These are phyloP conservation scores for Dugesia japonica DNA, from an alignment of 2,888 invertebrate genomes.

Conservation along the genomic window DNA sequence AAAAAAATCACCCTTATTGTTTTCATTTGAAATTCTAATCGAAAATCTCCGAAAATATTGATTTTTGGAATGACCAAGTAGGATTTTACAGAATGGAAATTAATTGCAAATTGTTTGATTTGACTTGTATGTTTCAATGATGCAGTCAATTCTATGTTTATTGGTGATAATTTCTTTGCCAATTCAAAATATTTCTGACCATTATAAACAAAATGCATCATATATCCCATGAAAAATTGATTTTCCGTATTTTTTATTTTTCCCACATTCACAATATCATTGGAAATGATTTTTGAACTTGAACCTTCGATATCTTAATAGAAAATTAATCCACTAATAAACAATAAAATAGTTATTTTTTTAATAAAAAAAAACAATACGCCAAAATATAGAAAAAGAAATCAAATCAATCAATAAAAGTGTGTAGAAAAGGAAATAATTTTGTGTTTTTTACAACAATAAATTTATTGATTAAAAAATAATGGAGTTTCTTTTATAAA, in stretches of 20 bases:
- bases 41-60: conserved; percentile 24
- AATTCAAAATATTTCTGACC: conserved; percentile 20
- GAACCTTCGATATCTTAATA: background rate
- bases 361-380: background rate
- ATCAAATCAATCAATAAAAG: no score
- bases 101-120: conserved; percentile 22
- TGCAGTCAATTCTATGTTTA: conserved; percentile 14
- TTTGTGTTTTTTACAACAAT: background rate
- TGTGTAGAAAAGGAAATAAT: background rate
- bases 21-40: conserved; percentile 21
- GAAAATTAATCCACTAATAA: background rate
- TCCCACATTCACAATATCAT: background rate
- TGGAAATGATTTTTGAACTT: background rate
- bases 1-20: background rate
- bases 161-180: conserved; percentile 17
- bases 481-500: background rate
- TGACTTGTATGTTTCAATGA: background rate
- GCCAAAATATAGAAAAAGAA: no score
- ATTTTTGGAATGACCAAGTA: conserved; percentile 21
- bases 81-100: background rate
- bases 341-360: background rate
- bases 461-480: background rate
- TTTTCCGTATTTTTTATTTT: background rate
- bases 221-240: conserved; percentile 24
- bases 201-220: conserved; percentile 28